phyloP scores from a whole-genome alignment of 1,140 invertebrate species.

The Zophobas morio region DNA sequence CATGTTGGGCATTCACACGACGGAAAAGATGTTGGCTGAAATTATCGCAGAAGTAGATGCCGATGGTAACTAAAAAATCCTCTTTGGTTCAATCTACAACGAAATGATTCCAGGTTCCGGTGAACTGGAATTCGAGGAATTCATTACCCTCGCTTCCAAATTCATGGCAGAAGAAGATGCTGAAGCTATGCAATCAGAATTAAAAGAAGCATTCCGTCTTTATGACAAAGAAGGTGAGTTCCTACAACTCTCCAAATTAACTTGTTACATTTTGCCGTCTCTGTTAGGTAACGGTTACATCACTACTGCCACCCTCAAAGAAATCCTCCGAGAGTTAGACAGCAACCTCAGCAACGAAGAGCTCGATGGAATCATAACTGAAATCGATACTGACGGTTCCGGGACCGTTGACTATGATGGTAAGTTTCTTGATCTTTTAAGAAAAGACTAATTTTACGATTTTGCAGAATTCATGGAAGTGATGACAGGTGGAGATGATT shows the following conservation, averaged over 20 bases:
- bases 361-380: slow-evolving; percentile 92
- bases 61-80: slow-evolving; percentile 73
- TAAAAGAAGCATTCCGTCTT: slow-evolving; percentile 91
- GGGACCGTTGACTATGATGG: slow-evolving; percentile 85
- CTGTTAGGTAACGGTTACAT: slow-evolving; percentile 80
- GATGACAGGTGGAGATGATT: slow-evolving; percentile 78
- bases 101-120: slow-evolving; percentile 69
- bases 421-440: slow-evolving; percentile 62
- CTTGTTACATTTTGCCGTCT: background rate
- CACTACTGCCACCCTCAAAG: slow-evolving; percentile 79
- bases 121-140: slow-evolving; percentile 93
- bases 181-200: slow-evolving; percentile 87
- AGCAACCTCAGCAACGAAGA: slow-evolving; percentile 90
- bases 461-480: slow-evolving; percentile 86
- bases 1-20: slow-evolving; percentile 86
- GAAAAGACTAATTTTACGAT: slow-evolving; percentile 11
- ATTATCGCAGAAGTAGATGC: slow-evolving; percentile 87
- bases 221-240: slow-evolving; percentile 87
- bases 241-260: too few relatives aligned
- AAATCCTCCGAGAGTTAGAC: slow-evolving; percentile 85
- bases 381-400: slow-evolving; percentile 91
- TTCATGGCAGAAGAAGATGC: slow-evolving; percentile 93
- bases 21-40: slow-evolving; percentile 80
- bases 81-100: background rate
- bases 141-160: slow-evolving; percentile 84